These are phyloP conservation scores for Lithobates sylvaticus DNA, from an alignment of 2,797 vertebrate genomes.

Conservation along the genomic window DNA sequence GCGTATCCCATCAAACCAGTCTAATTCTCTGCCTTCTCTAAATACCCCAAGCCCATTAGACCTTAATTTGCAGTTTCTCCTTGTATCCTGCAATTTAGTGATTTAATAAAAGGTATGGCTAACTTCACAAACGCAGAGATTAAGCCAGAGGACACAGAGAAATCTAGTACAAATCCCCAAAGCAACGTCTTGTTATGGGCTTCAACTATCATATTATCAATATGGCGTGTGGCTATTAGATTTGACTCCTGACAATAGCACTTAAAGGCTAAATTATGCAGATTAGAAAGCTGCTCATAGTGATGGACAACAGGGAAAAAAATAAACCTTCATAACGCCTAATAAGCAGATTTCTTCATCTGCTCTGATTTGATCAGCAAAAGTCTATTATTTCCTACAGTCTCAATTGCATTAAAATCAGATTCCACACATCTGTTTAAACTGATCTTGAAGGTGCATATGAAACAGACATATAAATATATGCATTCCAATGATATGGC, in stretches of 20 bases:
- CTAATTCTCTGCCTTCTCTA: conserved; percentile 8
- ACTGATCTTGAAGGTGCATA: not conserved
- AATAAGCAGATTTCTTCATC: not conserved
- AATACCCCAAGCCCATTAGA: conserved; percentile 37
- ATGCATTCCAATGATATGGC: too few relatives aligned
- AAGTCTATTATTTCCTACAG: not conserved
- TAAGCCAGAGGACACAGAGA: conserved; percentile 55
- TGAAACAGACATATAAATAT: not conserved
- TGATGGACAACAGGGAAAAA: not conserved
- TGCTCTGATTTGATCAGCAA: not conserved
- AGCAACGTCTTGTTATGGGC: conserved; percentile 56
- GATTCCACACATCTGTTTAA: too few relatives aligned
- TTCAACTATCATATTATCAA: conserved; percentile 45
- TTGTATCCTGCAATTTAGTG: conserved; percentile 56
- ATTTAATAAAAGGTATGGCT: conserved; percentile 52
- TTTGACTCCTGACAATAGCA: not conserved
- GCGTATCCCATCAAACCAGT: conserved; percentile 27
- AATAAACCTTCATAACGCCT: not conserved
- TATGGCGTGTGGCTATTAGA: conserved; percentile 11
- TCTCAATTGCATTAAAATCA: not conserved
- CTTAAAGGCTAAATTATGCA: conserved; percentile 6
- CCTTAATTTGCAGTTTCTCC: conserved; percentile 40
- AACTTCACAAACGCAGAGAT: conserved; percentile 55
- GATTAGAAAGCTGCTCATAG: not conserved
- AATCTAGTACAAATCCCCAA: conserved; percentile 57